These are phyloP conservation scores for Cartodere bifasciata DNA, from an alignment of 2,888 invertebrate genomes.

Conservation along the genomic window DNA sequence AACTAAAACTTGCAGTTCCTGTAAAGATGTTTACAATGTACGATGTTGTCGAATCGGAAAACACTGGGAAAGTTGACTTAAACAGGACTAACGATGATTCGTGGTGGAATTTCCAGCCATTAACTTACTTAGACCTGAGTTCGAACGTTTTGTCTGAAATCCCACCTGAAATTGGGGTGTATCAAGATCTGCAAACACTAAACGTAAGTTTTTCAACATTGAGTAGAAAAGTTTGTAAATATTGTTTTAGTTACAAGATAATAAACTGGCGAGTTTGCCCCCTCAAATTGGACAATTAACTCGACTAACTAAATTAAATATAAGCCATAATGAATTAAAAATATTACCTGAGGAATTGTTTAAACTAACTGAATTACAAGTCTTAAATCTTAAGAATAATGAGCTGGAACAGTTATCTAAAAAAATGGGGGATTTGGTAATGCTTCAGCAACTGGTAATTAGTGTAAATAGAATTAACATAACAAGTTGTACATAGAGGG, in stretches of 20 bases:
- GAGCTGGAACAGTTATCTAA: conserved; percentile 51
- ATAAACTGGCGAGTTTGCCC: conserved; percentile 60
- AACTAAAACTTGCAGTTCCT: conserved; percentile 43
- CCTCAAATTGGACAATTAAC: conserved; percentile 57
- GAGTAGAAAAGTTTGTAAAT: neutral
- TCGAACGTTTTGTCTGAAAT: conserved; percentile 55
- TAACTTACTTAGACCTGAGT: conserved; percentile 66
- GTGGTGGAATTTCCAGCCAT: conserved; percentile 78
- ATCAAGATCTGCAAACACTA: conserved; percentile 54
- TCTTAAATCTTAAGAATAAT: conserved; percentile 67
- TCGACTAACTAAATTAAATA: conserved; percentile 51
- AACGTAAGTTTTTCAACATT: conserved; percentile 43
- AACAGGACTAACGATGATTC: conserved; percentile 37
- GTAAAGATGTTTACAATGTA: conserved; percentile 62
- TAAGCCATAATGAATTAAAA: conserved; percentile 55
- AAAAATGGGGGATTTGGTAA: conserved; percentile 64
- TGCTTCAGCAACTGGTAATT: conserved; percentile 60
- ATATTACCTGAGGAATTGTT: conserved; percentile 53
- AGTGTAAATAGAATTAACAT: conserved; percentile 3
- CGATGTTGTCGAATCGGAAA: conserved; percentile 49
- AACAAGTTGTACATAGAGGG: conserved; percentile 3
- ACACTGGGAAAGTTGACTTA: conserved; percentile 47
- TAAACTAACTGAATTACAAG: conserved; percentile 53
- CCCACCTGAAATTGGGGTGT: conserved; percentile 49
- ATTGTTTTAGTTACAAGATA: conserved; percentile 63